Base-by-base conservation (phyloP, 2,888 invertebrate species). In the Neuroscelio doddi region DNA sequence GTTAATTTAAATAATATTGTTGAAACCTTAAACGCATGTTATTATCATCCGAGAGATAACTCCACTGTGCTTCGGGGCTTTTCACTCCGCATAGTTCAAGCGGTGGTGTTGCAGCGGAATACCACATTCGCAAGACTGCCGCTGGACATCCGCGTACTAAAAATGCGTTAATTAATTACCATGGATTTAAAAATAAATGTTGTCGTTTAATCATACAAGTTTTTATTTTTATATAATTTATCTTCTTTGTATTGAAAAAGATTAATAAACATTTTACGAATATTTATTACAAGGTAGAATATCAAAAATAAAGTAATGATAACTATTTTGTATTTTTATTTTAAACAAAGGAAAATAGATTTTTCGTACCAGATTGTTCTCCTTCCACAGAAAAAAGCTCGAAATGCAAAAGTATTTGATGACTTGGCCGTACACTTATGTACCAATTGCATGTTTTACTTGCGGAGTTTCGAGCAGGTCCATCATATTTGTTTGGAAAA, bases 401-500 rank as follows among this genome's bases (percentile, higher is more conserved):
- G 85, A 98, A 95, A 85, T 95, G 93, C 80, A 99, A 90, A 82
- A 98, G 90, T 77, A 99, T 91, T 81, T 92, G 91, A 84, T 95
- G 93, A 75, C 92, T 92, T 26, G 93, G 92, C 72, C 93, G 89
- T 62, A 95, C 96, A 67, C 90, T 92, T 81, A 99, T 93, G 83
- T 93, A 94, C 98, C 98, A 99, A 86, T 98, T 96, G 87, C 98
- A 99, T 68, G 94, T 94, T 84, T 93, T 92, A 71, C 94, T 94
- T 45, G 95, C 92, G 72, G 92, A 88, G 51, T 92, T 92, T 71
- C 90, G 90, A 38, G 90, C 87, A 1, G 94, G 94, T 42, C 93
- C 91, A 80, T 93, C 93, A 86, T 98, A 98, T 76, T 95, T 93
- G 63, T 90, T 89, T 49, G 97, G 97, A 87, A 91, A 97, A 77